A percentile compares a stretch with the other conserved stretches of the same genome.
Conservation (phyloP, 2,113 vertebrate genomes). For the Athene noctua region DNA sequence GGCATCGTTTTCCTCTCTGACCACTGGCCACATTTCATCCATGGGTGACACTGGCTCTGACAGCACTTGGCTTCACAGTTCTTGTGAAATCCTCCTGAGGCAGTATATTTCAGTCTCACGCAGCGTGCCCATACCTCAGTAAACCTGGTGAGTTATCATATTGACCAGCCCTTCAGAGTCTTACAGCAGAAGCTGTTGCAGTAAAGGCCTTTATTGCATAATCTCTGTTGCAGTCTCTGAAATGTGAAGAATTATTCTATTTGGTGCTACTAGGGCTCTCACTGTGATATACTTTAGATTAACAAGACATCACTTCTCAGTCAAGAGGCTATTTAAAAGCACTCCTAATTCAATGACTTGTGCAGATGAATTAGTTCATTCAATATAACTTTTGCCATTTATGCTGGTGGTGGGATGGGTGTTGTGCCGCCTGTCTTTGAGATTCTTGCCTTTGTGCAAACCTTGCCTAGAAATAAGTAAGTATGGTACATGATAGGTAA, state of each 20-base stretch:
- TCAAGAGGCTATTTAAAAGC: conserved; percentile 50
- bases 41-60: conserved; percentile 1
- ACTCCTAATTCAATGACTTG: not conserved
- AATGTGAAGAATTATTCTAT: not conserved
- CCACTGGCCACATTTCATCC: not conserved
- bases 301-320: conserved; percentile 42
- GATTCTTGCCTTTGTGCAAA: not conserved
- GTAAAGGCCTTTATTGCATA: not conserved
- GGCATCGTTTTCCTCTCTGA: not conserved
- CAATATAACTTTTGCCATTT: not conserved
- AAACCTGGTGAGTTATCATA: conserved; percentile 16
- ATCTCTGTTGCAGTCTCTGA: not conserved
- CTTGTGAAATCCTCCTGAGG: not conserved
- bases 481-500: no score
- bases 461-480: not conserved
- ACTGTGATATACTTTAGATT: conserved; percentile 38
- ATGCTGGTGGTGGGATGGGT: not conserved
- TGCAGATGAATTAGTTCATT: conserved; percentile 30
- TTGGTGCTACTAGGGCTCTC: not conserved
- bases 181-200: not conserved
- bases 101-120: not conserved
- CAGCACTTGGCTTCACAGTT: not conserved
- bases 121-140: not conserved
- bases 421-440: not conserved
- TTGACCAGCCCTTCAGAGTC: conserved; percentile 27